Evolutionary conservation across 1,140 invertebrate species (phyloP), one percentile per base, ranked within the genome.

Genomic region (Arctopsyche grandis): DNA sequence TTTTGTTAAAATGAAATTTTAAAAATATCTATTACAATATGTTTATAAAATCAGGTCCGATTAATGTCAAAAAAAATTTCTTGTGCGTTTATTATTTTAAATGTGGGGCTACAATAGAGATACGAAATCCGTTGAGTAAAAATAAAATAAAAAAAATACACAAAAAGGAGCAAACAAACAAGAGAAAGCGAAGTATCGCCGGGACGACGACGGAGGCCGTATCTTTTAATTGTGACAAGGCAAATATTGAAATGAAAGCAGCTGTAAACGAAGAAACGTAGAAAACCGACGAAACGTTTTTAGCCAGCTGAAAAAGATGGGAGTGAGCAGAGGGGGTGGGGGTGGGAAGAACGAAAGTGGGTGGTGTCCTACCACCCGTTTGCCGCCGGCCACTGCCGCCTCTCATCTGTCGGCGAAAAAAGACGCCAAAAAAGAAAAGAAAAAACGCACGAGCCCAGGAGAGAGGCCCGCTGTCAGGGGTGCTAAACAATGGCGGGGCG

Each of bases 181-280:
- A 38, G 29, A 38, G 29, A 38, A 38, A 38, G 56, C 0, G 16
- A 21, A 60, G 46, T 46, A 73, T 46, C 43, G 16, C 43, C 69
- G 21, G 22, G 24, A 22, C 52, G 14, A 69, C 26, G 19, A 38
- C 26, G 29, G 29, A 63, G 16, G 48, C 78, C 44, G 46, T 29
- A 80, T 80, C 73, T 80, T 74, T 77, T 77, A 76, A 80, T 80
- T 80, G 69, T 73, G 69, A 66, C 74, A 46, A 19, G 24, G 21
- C 24, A 80, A 77, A 77, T 80, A 80, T 80, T 77, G 69, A 79
- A 79, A 74, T 58, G 66, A 70, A 46, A 70, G 21, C 66, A 44
- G 69, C 38, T 29, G 69, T 70, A 70, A 78, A 78, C 44, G 76
- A 70, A 78, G 66, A 52, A 77, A 43, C 9, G 63, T 16, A 44